Conservation (phyloP, 2,797 vertebrate species). For the Labeo calbasu region DNA sequence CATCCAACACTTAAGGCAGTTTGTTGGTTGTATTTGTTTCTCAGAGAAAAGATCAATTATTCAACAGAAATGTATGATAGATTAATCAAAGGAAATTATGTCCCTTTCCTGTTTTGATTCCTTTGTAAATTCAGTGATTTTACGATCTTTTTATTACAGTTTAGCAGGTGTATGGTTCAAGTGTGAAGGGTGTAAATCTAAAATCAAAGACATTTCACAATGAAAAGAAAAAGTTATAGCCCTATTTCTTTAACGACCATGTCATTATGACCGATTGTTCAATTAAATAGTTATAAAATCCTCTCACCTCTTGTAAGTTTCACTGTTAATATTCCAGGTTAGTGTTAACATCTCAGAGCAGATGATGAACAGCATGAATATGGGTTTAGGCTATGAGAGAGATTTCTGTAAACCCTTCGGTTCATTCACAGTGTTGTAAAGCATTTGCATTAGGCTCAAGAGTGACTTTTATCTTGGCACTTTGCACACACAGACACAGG, state of each 20-base stretch:
- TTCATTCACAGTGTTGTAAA: conserved; percentile 54
- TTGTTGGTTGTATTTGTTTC: conserved; percentile 3
- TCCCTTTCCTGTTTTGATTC: neutral
- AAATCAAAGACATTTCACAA: neutral
- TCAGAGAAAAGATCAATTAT: neutral
- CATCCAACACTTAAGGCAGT: conserved; percentile 35
- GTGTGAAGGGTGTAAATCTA: neutral
- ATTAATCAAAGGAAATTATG: neutral
- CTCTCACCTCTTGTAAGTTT: neutral
- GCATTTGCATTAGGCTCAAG: conserved; percentile 21
- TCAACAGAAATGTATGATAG: neutral
- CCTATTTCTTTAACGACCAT: conserved; percentile 17
- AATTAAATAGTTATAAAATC: neutral
- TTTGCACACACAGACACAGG: conserved; percentile 5
- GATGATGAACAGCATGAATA: neutral
- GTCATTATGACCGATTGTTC: neutral
- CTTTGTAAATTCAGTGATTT: neutral
- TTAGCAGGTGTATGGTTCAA: neutral
- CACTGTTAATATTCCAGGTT: neutral
- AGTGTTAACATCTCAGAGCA: neutral
- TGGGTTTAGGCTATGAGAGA: neutral
- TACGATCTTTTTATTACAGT: neutral
- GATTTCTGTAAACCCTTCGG: conserved; percentile 4
- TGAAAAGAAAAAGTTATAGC: neutral
- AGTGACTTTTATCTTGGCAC: conserved; percentile 44